Conservation (phyloP, 2,797 vertebrate species). For the Notolabrus celidotus region DNA sequence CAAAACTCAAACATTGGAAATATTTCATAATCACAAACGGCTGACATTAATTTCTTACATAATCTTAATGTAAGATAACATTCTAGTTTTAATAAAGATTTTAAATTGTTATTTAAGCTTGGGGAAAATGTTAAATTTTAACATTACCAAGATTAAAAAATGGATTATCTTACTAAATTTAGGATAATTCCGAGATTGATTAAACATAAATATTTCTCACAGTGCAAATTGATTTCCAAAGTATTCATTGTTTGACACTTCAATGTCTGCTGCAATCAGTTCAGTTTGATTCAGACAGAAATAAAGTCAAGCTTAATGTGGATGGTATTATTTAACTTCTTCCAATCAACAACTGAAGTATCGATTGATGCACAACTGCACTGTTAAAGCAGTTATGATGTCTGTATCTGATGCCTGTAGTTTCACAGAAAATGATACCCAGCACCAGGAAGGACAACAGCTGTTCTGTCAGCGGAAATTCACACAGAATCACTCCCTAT, state of each 20-base stretch:
- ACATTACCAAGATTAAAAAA: too few relatives aligned
- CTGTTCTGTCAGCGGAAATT: slow-evolving; percentile 67
- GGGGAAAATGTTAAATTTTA: too few relatives aligned
- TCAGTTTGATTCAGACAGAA: background rate
- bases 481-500: slow-evolving; percentile 43
- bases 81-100: too few relatives aligned
- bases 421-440: slow-evolving; percentile 63
- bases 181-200: too few relatives aligned
- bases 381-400: slow-evolving; percentile 4
- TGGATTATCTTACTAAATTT: too few relatives aligned
- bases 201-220: background rate
- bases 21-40: too few relatives aligned
- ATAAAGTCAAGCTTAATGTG: too few relatives aligned
- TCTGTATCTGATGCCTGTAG: slow-evolving; percentile 36
- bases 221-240: background rate
- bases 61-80: too few relatives aligned
- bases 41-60: too few relatives aligned
- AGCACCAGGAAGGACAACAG: slow-evolving; percentile 54
- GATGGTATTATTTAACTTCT: too few relatives aligned
- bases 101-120: too few relatives aligned
- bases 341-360: background rate
- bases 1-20: too few relatives aligned
- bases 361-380: background rate
- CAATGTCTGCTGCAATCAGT: background rate
- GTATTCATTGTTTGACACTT: background rate